Evolutionary conservation across 2,888 invertebrate species (phyloP).

Genomic region (Pristionchus fissidentatus): DNA sequence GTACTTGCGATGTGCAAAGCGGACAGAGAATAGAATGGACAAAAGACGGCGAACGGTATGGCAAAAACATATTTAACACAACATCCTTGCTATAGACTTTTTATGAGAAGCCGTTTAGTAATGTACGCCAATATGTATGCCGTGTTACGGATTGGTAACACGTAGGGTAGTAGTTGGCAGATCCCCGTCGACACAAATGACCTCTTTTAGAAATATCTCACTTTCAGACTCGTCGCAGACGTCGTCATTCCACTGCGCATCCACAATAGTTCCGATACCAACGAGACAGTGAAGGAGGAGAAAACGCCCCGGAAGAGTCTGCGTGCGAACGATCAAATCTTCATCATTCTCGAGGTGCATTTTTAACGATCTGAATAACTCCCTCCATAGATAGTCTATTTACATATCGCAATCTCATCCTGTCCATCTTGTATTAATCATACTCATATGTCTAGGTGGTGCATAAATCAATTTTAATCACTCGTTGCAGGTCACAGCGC

Average conservation of each 20-base stretch:
- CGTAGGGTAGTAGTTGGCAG: no score
- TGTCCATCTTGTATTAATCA: neutral
- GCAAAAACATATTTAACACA: no score
- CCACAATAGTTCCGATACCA: neutral
- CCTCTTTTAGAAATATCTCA: no score
- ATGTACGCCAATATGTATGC: no score
- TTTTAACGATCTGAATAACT: neutral
- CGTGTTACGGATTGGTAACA: no score
- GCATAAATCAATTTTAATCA: neutral
- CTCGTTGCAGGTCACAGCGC: neutral
- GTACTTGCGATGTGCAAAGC: slow-evolving; percentile 31
- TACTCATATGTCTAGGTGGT: no score
- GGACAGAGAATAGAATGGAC: slow-evolving; percentile 49
- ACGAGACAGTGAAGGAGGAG: slow-evolving; percentile 28
- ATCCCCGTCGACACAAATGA: no score
- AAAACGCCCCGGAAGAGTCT: slow-evolving; percentile 8
- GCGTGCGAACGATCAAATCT: slow-evolving; percentile 38
- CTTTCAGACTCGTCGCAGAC: slow-evolving; percentile 1
- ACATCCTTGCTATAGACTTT: no score
- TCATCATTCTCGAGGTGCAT: slow-evolving; percentile 39
- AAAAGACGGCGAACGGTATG: slow-evolving; percentile 30
- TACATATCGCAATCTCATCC: no score
- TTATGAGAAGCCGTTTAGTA: no score
- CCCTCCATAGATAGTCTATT: no score
- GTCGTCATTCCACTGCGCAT: neutral